Conservation (phyloP, 2,888 invertebrate genomes). For the Tromatobia lineatoria region DNA sequence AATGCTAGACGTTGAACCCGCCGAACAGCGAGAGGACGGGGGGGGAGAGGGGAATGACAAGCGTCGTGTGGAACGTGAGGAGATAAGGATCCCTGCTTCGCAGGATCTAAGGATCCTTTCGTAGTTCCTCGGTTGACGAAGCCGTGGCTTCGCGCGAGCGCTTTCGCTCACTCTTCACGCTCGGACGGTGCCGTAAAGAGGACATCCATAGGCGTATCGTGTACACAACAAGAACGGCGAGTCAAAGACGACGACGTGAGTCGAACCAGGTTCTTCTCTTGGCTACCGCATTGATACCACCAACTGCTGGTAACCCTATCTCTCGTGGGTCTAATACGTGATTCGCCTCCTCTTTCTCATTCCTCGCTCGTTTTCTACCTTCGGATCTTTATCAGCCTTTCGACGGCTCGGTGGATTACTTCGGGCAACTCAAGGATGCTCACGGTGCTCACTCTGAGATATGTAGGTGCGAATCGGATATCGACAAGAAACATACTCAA, state of each 20-base stretch:
- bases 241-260: background rate
- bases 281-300: conserved; percentile 52
- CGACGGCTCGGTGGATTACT: conserved; percentile 41
- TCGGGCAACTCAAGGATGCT: conserved; percentile 45
- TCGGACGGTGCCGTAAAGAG: conserved; percentile 67
- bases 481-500: background rate
- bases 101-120: conserved; percentile 55
- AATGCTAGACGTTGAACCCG: conserved; percentile 23
- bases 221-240: conserved; percentile 42
- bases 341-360: conserved; percentile 36
- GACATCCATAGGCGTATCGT: conserved; percentile 64
- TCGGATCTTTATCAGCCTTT: conserved; percentile 56
- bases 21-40: background rate
- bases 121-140: conserved; percentile 38
- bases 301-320: conserved; percentile 36
- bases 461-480: conserved; percentile 14
- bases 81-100: conserved; percentile 64
- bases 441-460: conserved; percentile 4
- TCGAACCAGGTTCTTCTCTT: conserved; percentile 44
- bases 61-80: conserved; percentile 63
- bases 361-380: conserved; percentile 29
- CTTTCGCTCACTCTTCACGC: conserved; percentile 64
- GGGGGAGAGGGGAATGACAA: conserved; percentile 45
- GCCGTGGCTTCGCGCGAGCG: conserved; percentile 26
- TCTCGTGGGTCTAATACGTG: background rate